phyloP scores from a whole-genome alignment of 1,140 invertebrate genomes.

The Anastatus disparis region DNA sequence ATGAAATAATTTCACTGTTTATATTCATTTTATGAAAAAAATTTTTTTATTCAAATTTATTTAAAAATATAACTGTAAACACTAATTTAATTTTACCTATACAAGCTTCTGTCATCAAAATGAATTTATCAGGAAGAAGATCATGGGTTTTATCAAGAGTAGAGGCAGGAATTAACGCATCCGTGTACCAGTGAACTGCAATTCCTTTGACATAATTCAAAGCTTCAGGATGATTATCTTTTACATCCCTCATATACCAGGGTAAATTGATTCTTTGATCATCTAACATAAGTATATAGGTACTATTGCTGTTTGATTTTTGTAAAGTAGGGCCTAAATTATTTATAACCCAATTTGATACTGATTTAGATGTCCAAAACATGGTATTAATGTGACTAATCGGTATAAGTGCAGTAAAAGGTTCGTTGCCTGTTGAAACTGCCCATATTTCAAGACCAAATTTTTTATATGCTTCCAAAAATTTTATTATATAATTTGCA shows the following conservation, averaged over 20 bases:
- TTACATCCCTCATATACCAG: constrained; percentile 58
- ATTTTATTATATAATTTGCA: constrained; percentile 84
- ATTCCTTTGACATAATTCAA: constrained; percentile 70
- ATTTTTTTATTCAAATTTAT: too few species aligned
- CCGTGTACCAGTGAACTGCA: constrained; percentile 77
- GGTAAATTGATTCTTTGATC: constrained; percentile 76
- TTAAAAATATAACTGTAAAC: too few species aligned
- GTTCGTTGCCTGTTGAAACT: constrained; percentile 76
- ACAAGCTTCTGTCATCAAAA: constrained; percentile 84
- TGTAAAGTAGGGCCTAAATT: constrained; percentile 77
- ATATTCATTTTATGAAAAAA: too few species aligned
- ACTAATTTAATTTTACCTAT: constrained; percentile 62
- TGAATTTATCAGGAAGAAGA: constrained; percentile 76
- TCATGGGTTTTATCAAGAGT: constrained; percentile 70
- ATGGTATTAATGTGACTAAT: constrained; percentile 72
- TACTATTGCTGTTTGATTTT: constrained; percentile 68
- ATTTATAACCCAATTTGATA: constrained; percentile 73
- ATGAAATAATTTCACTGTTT: too few species aligned
- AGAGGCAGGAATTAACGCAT: constrained; percentile 67
- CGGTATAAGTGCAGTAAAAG: constrained; percentile 68
- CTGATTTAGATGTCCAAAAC: constrained; percentile 7
- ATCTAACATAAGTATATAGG: constrained; percentile 77
- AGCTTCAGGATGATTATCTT: constrained; percentile 17
- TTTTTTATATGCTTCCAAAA: constrained; percentile 68
- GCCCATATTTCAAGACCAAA: constrained; percentile 71